These are phyloP conservation scores for Austrolebias charrua DNA, from an alignment of 2,797 vertebrate species.

Conservation along the genomic window DNA sequence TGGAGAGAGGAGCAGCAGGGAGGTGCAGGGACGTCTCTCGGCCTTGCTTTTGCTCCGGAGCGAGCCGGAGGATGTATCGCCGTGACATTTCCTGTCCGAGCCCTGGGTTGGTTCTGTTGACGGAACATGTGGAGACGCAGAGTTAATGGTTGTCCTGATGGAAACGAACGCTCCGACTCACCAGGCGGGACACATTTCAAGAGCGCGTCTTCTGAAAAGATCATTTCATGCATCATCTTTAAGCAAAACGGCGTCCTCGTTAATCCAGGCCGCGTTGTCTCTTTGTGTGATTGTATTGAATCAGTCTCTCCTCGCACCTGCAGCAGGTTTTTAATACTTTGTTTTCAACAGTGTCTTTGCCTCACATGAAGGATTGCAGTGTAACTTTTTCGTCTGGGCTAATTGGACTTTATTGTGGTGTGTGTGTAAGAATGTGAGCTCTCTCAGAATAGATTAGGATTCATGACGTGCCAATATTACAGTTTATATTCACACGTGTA, in stretches of 20 bases:
- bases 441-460: conserved; percentile 32
- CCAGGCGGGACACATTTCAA: conserved; percentile 41
- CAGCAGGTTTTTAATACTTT: conserved; percentile 19
- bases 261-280: conserved; percentile 61
- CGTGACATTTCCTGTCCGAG: conserved; percentile 63
- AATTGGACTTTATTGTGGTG: conserved; percentile 52
- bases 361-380: conserved; percentile 50
- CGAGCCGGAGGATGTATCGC: conserved; percentile 64
- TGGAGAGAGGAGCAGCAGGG: conserved; percentile 45
- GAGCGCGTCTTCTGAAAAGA: conserved; percentile 41
- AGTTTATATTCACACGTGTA: conserved; percentile 26
- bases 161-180: conserved; percentile 49
- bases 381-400: conserved; percentile 30
- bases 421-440: conserved; percentile 29
- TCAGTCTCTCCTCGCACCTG: conserved; percentile 38
- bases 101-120: conserved; percentile 49
- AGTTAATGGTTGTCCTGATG: conserved; percentile 50
- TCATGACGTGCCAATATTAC: conserved; percentile 34
- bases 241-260: conserved; percentile 53
- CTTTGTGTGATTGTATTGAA: conserved; percentile 65
- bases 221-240: conserved; percentile 52
- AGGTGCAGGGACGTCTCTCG: conserved; percentile 68
- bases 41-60: conserved; percentile 59
- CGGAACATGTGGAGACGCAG: conserved; percentile 46
- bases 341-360: conserved; percentile 46